These are phyloP conservation scores for Allacma fusca DNA, from an alignment of 2,888 invertebrate genomes.

Conservation along the genomic window DNA sequence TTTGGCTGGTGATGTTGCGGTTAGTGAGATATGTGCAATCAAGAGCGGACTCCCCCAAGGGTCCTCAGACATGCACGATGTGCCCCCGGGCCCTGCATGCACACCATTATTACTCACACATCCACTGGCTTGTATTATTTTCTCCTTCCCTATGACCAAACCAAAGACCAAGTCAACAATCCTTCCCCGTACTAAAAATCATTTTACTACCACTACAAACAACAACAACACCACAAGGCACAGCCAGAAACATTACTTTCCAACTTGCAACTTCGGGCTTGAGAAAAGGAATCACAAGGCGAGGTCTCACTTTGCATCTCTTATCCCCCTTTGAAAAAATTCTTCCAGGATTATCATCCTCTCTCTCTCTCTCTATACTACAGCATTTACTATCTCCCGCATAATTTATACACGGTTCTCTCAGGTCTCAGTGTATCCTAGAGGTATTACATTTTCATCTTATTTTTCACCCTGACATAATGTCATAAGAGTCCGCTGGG, in stretches of 20 bases:
- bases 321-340: too few species aligned
- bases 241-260: too few species aligned
- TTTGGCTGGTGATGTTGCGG: slow-evolving; percentile 46
- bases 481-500: too few species aligned
- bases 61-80: slow-evolving; percentile 55
- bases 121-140: neutral
- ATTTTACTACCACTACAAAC: slow-evolving; percentile 22
- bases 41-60: slow-evolving; percentile 56
- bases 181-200: slow-evolving; percentile 33
- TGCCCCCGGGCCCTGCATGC: slow-evolving; percentile 57
- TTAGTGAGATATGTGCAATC: slow-evolving; percentile 59
- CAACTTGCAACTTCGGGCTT: neutral
- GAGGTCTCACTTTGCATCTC: slow-evolving; percentile 22
- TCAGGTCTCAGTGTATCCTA: too few species aligned
- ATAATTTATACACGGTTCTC: too few species aligned
- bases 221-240: neutral
- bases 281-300: neutral
- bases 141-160: slow-evolving; percentile 29
- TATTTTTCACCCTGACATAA: too few species aligned
- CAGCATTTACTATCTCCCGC: too few species aligned
- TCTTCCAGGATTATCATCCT: too few species aligned
- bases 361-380: too few species aligned
- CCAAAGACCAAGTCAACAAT: slow-evolving; percentile 24
- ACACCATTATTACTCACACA: slow-evolving; percentile 46
- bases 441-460: too few species aligned